These are phyloP conservation scores for Gadopsis marmoratus DNA, from an alignment of 2,797 vertebrate species.

Conservation along the genomic window DNA sequence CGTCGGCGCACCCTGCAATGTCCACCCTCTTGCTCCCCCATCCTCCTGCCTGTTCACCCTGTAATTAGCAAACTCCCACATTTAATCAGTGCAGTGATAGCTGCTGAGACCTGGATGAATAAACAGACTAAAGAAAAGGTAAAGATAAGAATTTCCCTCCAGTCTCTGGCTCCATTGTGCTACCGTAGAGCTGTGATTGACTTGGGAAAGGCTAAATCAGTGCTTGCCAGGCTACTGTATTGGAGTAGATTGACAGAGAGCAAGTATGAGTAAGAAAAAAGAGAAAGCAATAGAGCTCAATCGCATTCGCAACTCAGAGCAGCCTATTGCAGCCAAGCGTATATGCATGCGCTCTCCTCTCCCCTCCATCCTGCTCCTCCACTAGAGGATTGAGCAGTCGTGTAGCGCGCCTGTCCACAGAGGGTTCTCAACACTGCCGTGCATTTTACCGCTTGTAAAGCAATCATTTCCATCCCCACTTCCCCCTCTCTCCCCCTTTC, in stretches of 20 bases:
- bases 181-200: slow-evolving; percentile 42
- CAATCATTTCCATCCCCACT: slow-evolving; percentile 76
- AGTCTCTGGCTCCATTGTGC: slow-evolving; percentile 10
- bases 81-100: slow-evolving; percentile 70
- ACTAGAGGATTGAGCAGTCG: slow-evolving; percentile 56
- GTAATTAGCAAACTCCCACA: slow-evolving; percentile 72
- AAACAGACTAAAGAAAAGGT: slow-evolving; percentile 17
- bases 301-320: slow-evolving; percentile 32
- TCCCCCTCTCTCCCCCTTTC: slow-evolving; percentile 13
- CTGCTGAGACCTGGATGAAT: slow-evolving; percentile 41
- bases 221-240: slow-evolving; percentile 23
- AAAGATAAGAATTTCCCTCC: slow-evolving; percentile 4
- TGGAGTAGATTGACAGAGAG: slow-evolving; percentile 42
- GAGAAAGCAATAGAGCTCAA: slow-evolving; percentile 43
- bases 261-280: slow-evolving; percentile 34
- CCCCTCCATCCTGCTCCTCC: slow-evolving; percentile 31
- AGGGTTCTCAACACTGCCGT: slow-evolving; percentile 65
- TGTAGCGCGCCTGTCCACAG: slow-evolving; percentile 63
- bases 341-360: slow-evolving; percentile 3
- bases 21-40: slow-evolving; percentile 36
- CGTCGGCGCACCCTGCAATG: slow-evolving; percentile 45
- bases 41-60: slow-evolving; percentile 60
- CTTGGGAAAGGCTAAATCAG: slow-evolving; percentile 37
- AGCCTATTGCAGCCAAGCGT: slow-evolving; percentile 42
- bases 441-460: slow-evolving; percentile 80